Base-by-base conservation (phyloP, 1,140 invertebrate genomes). In the Globodera rostochiensis region DNA sequence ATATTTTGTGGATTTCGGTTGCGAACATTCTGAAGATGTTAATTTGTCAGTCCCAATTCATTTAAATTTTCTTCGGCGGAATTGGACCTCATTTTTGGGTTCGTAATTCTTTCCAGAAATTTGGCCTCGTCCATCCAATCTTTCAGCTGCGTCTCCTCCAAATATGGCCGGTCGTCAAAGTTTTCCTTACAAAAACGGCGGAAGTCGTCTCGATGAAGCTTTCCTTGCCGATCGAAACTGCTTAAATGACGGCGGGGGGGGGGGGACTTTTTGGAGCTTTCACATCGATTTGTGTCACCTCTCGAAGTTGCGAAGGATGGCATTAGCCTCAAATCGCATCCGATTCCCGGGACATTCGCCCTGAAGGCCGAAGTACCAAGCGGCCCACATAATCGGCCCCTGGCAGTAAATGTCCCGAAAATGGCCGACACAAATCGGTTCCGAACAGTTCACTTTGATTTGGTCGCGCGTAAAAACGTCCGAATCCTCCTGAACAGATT, bases 1-100 rank as follows among this genome's bases (percentile, higher is more conserved):
- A 97, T n/a, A 95, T 92, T 2, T 91, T 87, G 91, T 92, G 90
- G 4, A 92, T 80, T 46, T 88, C 82, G 53, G 84, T 75, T 11
- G 90, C 92, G 85, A 90, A 92, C 57, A 77, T 83, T 69, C 74
- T 82, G 36, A 60, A 60, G 36, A 3, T 36, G 36, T 36, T 36
- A 0, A 36, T 36, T 36, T 36, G 36, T 36, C 36, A 36, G 25
- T 36, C 25, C 25, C 25, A 36, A 36, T 36, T 36, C 36, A 36
- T 36, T 36, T 36, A 1, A 36, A 71, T 15, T 71, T 13, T 45
- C n/a, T 69, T 69, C 36, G 7, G 50, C 4, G 7, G 19, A 66
- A 47, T 71, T 71, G 11, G 6, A 80, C 79, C n/a, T 80, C 80
- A 46, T 49, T 69, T 81, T 82, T 25, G 81, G 81, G 25, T 49